Conservation (phyloP, 2,888 invertebrate genomes). For the Ornithoptera priamus region DNA sequence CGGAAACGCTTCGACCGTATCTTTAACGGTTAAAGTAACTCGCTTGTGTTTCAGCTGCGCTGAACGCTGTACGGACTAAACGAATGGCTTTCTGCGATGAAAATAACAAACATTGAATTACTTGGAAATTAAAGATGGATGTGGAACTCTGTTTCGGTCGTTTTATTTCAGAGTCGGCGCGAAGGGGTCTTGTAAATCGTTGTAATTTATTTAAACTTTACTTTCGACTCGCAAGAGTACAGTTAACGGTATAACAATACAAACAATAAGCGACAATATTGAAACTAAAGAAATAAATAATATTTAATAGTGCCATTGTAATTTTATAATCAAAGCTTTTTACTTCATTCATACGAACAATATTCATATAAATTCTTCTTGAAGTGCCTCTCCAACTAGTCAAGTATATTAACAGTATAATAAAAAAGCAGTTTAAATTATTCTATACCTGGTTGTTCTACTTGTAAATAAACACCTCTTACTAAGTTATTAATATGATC, state of each 20-base stretch:
- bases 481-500: too few relatives aligned
- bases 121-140: conserved; percentile 18
- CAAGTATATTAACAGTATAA: too few relatives aligned
- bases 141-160: not conserved
- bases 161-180: not conserved
- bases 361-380: too few relatives aligned
- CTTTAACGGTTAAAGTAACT: not conserved
- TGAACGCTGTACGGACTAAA: conserved; percentile 5
- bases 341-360: too few relatives aligned
- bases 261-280: too few relatives aligned
- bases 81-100: conserved; percentile 8
- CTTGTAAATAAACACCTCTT: too few relatives aligned
- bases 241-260: not conserved
- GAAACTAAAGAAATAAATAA: too few relatives aligned
- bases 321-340: too few relatives aligned
- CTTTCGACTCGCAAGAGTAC: not conserved
- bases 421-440: too few relatives aligned
- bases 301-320: too few relatives aligned
- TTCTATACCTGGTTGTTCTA: too few relatives aligned
- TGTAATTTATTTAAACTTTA: not conserved
- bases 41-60: not conserved
- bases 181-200: not conserved
- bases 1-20: not conserved
- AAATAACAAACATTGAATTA: conserved; percentile 24
- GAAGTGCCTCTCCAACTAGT: too few relatives aligned